Base-by-base conservation (phyloP, 2,797 vertebrate genomes). In the Epinephelus awoara region DNA sequence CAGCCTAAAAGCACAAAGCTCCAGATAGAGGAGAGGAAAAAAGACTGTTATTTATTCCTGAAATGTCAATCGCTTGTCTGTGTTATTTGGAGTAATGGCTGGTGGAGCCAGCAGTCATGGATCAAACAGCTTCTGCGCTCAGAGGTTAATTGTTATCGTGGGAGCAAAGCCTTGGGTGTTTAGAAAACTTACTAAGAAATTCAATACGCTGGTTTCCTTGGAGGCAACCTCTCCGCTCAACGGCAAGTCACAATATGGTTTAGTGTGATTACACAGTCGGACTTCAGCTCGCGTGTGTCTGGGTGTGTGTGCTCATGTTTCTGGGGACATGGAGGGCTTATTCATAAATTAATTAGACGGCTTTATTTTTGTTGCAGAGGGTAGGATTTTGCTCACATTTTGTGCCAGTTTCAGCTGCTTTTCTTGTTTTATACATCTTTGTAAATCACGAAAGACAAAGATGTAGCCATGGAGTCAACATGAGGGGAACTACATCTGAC, bases 111-210 rank as follows among this genome's bases (percentile, higher is more conserved):
- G 80, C 79, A 80, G 91, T 86, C 89, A 87, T 64, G 80, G 89
- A 91, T 92, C 85, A 90, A 91, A 91, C 83, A 75, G 85, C 68
- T 73, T 85, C 70, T 27, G 55, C 47, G 75, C 72, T 78, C 77
- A 84, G 88, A 93, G 89, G 90, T 93, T 93, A 92, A 95, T 92
- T 91, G 88, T 89, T 89, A 88, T 89, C 59, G 67, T 29, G 84
- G 77, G 75, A 87, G 86, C 52, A 64, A 91, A 72, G 85, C 89
- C 83, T 71, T 47, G 51, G 67, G 86, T 87, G 86, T 92, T 92
- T 83, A 80, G 83, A 87, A 82, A 85, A 85, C 82, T 80, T 73
- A 79, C 71, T 40, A 40, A 65, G 55, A 90, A 80, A 88, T 89
- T 82, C 87, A 88, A 89, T 88, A 83, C 46, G 9, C 54, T 54